Percentiles rank a stretch among this genome's conserved stretches.
These are phyloP conservation scores for Apistogramma diplotaenia DNA, from an alignment of 2,113 vertebrate species.

Conservation along the genomic window DNA sequence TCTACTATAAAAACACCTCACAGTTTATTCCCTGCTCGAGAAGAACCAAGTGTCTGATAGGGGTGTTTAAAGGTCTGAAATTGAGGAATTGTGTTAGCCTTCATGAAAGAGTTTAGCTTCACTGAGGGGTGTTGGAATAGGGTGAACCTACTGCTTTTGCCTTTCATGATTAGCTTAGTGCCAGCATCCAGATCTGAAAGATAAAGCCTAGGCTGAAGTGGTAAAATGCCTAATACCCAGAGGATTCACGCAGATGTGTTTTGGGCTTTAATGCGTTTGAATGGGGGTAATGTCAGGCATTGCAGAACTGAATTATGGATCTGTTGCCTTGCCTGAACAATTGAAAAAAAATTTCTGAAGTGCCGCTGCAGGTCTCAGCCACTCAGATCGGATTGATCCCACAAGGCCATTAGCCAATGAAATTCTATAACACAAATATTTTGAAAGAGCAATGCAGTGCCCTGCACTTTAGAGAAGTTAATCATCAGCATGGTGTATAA, in stretches of 20 bases:
- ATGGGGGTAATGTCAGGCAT: background rate
- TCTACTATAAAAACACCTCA: slow-evolving; percentile 76
- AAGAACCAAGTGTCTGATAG: slow-evolving; percentile 81
- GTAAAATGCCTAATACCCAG: too few relatives aligned
- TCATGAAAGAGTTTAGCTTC: slow-evolving; percentile 1
- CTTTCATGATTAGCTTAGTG: background rate
- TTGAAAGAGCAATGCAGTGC: background rate
- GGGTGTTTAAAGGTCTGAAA: slow-evolving; percentile 71
- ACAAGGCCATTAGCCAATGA: background rate
- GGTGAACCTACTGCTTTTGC: slow-evolving; percentile 4
- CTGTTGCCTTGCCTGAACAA: background rate
- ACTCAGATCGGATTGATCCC: background rate
- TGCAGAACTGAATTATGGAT: background rate
- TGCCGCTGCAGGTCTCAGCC: background rate
- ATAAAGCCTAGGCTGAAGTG: background rate
- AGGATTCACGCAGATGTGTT: background rate
- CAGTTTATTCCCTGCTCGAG: slow-evolving; percentile 74
- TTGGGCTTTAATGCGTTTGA: background rate
- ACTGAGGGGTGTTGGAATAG: slow-evolving; percentile 8
- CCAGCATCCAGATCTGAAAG: background rate
- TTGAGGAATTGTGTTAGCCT: slow-evolving; percentile 68
- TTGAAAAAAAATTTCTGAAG: background rate
- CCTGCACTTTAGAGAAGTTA: background rate
- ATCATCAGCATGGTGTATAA: background rate
- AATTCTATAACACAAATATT: background rate